Evolutionary conservation across 2,888 invertebrate species (phyloP).

Genomic region (Leptinotarsa rubiginosa): DNA sequence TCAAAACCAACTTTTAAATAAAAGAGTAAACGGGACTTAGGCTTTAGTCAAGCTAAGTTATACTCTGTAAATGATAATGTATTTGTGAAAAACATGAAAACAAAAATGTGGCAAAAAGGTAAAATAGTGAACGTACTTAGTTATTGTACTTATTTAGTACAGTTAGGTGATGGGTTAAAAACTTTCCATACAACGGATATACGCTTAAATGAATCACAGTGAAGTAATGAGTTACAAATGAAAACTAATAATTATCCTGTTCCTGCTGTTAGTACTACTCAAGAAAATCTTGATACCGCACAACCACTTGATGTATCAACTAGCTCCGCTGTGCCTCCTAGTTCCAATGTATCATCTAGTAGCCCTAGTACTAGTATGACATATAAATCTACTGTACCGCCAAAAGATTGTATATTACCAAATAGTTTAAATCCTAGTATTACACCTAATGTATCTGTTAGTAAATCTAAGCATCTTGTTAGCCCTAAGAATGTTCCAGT

Average conservation of each 20-base stretch:
- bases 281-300: background rate
- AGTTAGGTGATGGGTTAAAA: background rate
- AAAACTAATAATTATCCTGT: too few species aligned
- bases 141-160: slow-evolving; percentile 11
- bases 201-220: background rate
- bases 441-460: background rate
- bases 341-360: too few species aligned
- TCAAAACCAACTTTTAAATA: slow-evolving; percentile 24
- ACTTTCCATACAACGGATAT: background rate
- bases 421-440: background rate
- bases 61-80: background rate
- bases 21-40: background rate
- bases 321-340: background rate
- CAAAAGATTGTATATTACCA: background rate
- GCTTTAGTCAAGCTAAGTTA: background rate
- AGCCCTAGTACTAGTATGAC: background rate
- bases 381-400: background rate
- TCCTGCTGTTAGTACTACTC: background rate
- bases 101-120: slow-evolving; percentile 16
- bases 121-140: slow-evolving; percentile 18
- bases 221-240: too few species aligned
- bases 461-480: background rate
- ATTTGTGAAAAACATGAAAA: slow-evolving; percentile 17
- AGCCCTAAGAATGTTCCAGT: background rate
- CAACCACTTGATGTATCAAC: background rate